These are phyloP conservation scores for Cephonodes hylas DNA, from an alignment of 2,888 invertebrate species.

Conservation along the genomic window DNA sequence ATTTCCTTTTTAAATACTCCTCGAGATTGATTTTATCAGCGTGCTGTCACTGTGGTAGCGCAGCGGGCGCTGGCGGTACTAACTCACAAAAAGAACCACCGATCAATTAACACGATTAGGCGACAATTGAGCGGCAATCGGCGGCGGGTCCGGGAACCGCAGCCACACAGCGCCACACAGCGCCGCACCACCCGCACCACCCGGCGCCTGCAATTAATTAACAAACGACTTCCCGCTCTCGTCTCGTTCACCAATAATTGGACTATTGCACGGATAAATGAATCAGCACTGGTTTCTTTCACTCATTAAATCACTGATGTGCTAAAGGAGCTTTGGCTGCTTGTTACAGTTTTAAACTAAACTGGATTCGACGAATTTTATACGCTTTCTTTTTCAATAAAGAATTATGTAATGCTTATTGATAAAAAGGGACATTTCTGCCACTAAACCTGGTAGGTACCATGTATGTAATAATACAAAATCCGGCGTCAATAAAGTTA, in stretches of 20 bases:
- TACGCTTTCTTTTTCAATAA: too few relatives aligned
- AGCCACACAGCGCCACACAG: background rate
- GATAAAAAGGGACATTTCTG: background rate
- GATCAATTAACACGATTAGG: background rate
- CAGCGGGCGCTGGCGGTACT: background rate
- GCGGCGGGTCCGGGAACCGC: background rate
- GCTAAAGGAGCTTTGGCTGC: too few relatives aligned
- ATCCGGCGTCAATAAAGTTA: background rate
- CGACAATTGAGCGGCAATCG: background rate
- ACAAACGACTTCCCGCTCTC: background rate
- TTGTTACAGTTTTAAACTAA: too few relatives aligned
- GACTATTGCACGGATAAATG: background rate
- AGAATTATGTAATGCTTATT: too few relatives aligned
- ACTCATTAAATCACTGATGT: too few relatives aligned
- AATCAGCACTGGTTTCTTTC: background rate
- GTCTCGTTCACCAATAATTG: background rate
- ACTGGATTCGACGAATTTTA: too few relatives aligned
- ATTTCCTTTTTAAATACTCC: too few relatives aligned
- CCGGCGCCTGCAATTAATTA: background rate
- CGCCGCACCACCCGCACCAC: background rate
- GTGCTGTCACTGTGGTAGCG: background rate
- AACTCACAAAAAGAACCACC: slow-evolving; percentile 2
- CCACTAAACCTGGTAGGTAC: background rate
- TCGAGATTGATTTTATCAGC: background rate
- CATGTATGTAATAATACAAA: background rate